Evolutionary conservation across 1,140 invertebrate genomes (phyloP), one percentile per base, ranked within the genome.

Genomic region (Trichonephila inaurata): DNA sequence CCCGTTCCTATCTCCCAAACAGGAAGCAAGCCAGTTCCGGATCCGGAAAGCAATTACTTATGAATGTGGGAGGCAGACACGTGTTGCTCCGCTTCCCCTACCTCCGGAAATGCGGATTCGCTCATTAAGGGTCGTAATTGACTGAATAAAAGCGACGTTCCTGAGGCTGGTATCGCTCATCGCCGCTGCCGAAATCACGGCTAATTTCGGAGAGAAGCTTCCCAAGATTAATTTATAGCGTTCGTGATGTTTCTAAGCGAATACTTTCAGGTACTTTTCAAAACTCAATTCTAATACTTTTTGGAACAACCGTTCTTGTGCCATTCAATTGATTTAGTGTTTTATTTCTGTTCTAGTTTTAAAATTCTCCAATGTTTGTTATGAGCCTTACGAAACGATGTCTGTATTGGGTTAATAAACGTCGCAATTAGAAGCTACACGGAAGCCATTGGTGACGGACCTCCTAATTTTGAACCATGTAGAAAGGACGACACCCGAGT

Each of bases 121-220:
- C 91, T 92, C 83, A 86, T 92, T 92, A 92, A 66, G 81, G 18
- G n/a, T 1, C 62, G 61, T 86, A 92, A 92, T 92, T 92, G 91
- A 92, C 61, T 61, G 82, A 85, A 86, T 66, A 62, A 85, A 40
- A 62, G 72, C 81, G 89, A 83, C 72, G 72, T 62, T 44, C 72
- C 77, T 62, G 89, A 1, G 89, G 8, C 77, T 91, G 89, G 72
- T 62, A n/a, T 91, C 58, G 81, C 40, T 82, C 89, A 83, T 21
- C 28, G 66, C 28, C 3, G 10, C 61, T 16, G 28, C 61, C 58
- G 60, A 82, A 91, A 91, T 91, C 89, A 91, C 69, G 44, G 89
- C 89, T 91, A 91, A 91, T 91, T 91, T 91, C 4, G 60, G 40
- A 69, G 58, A 61, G 24, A n/a, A 86, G 24, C 6, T 58, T 19